Base-by-base conservation (phyloP, 2,797 vertebrate genomes). In the Xyrichtys novacula region DNA sequence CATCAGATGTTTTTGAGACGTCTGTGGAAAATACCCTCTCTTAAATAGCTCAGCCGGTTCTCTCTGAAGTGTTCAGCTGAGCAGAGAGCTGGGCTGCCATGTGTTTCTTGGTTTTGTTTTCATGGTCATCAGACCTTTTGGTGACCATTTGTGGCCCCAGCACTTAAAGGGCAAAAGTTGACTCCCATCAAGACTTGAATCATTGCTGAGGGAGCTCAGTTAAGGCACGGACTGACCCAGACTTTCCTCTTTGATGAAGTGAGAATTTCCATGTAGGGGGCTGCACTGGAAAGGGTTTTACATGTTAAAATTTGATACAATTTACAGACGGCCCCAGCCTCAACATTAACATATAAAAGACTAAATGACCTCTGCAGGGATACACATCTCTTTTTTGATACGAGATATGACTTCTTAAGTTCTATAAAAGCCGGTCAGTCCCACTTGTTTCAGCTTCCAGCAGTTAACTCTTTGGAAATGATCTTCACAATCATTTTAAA, bases 11-110 rank as follows among this genome's bases (percentile, higher is more conserved):
- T 76, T 70, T 19, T 11, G 9, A 32, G 70, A 74, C 56, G 52
- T 53, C 4, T 16, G 22, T 73, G 66, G 83, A 82, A 86, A 83
- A 71, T 26, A 49, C 15, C 17, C 1, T 47, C 47, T 49, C 28
- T 46, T 3, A 54, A 38, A 42, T 14, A 29, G 19, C 10, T 31
- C 34, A 31, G 10, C 2, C 19, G 11, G 36, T 32, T 43, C 44
- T 50, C 28, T 44, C 31, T 54, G 7, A 65, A 48, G 34, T 23
- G 17, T 11, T 62, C 20, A 38, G 47, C 26, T 16, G 4, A 16
- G 17, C 3, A 3, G 5, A 52, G 32, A 54, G 52, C 39, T 47
- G 20, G 28, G 39, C 5, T 25, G 38, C 44, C 77, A 67, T 39
- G 5, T 83, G 50, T 55, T 52, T 31, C 22, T 17, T 28, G 5